Conservation (phyloP, 2,888 invertebrate genomes). For the Sarcophaga subvicina region DNA sequence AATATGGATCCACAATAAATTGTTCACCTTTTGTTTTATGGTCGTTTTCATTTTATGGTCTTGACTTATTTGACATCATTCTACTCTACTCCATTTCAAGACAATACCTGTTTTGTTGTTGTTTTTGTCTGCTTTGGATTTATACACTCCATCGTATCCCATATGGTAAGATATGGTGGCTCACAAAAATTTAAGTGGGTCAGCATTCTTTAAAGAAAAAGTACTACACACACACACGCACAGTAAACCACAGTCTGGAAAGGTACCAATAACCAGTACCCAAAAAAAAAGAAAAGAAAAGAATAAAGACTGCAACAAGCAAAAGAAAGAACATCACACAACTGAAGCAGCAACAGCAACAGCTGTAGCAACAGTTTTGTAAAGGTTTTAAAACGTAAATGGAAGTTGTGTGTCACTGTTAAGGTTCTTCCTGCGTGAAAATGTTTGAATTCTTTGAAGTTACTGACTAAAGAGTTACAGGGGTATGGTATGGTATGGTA, state of each 20-base stretch:
- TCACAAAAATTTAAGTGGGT: slow-evolving; percentile 58
- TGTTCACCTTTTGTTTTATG: slow-evolving; percentile 23
- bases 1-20: slow-evolving; percentile 24
- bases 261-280: slow-evolving; percentile 47
- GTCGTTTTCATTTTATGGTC: slow-evolving; percentile 53
- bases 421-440: background rate
- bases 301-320: background rate
- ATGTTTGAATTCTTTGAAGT: background rate
- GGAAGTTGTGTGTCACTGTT: background rate
- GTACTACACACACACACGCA: slow-evolving; percentile 25
- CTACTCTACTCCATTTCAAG: slow-evolving; percentile 45
- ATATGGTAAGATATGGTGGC: slow-evolving; percentile 30
- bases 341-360: background rate
- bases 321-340: slow-evolving; percentile 12
- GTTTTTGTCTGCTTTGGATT: background rate
- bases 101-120: slow-evolving; percentile 59
- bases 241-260: slow-evolving; percentile 8
- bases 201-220: slow-evolving; percentile 57
- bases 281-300: slow-evolving; percentile 5
- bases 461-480: too few species aligned
- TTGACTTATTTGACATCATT: slow-evolving; percentile 67
- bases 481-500: too few species aligned
- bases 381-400: slow-evolving; percentile 15
- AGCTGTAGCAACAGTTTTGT: slow-evolving; percentile 20
- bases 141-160: background rate